Percentiles rank a stretch among this genome's conserved stretches.
Evolutionary conservation across 1,140 invertebrate species (phyloP).

Genomic region (Drosophila littoralis): DNA sequence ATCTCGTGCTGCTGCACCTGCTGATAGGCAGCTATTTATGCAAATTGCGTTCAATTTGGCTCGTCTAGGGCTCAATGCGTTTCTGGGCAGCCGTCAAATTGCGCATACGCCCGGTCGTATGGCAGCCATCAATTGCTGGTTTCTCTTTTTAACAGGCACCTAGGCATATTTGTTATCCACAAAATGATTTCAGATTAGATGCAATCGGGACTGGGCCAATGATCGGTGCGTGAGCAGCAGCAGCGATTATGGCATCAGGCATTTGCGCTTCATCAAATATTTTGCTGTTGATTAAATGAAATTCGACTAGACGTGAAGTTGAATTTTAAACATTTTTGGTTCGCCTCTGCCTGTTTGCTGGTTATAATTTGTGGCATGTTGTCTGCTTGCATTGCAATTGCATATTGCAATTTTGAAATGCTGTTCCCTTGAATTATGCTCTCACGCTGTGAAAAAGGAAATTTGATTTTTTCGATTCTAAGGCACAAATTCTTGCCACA

Average conservation of each 20-base stretch:
- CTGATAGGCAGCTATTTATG: conserved; percentile 61
- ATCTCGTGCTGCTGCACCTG: not conserved
- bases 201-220: conserved; percentile 1
- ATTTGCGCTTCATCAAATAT: conserved; percentile 11
- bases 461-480: conserved; percentile 56
- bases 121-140: not conserved
- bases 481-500: conserved; percentile 21
- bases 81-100: conserved; percentile 41
- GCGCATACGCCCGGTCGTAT: conserved; percentile 36
- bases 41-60: conserved; percentile 77
- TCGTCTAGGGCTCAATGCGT: conserved; percentile 55
- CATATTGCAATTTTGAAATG: conserved; percentile 31
- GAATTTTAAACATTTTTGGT: not conserved
- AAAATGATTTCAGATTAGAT: conserved; percentile 54
- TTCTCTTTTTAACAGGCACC: conserved; percentile 14
- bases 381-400: conserved; percentile 19
- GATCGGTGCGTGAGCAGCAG: not conserved
- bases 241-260: conserved; percentile 16
- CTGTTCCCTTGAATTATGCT: conserved; percentile 25
- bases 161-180: conserved; percentile 50
- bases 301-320: conserved; percentile 19
- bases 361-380: conserved; percentile 28
- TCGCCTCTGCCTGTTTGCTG: not conserved
- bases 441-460: conserved; percentile 37
- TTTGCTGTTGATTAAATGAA: conserved; percentile 27